Conservation (phyloP, 2,113 vertebrate genomes). For the Rhinogobius similis region DNA sequence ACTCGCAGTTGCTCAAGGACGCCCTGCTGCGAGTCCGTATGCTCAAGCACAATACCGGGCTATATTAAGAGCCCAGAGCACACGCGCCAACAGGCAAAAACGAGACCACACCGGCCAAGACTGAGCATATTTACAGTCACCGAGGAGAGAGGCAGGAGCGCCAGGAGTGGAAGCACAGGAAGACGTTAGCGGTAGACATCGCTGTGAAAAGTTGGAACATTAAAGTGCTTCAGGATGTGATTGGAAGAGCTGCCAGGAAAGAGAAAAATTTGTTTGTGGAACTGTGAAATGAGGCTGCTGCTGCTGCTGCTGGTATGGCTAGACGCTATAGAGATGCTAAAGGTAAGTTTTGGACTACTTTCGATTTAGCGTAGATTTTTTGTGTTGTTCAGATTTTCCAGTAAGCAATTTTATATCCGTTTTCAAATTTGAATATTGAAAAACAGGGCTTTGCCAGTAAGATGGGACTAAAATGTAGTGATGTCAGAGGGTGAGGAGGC, state of each 20-base stretch:
- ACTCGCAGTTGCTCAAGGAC: background rate
- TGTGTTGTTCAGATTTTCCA: too few species aligned
- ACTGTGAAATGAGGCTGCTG: slow-evolving; percentile 36
- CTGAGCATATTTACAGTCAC: background rate
- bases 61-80: slow-evolving; percentile 62
- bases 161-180: too few species aligned
- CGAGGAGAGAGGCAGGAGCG: slow-evolving; percentile 16
- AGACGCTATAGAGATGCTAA: background rate
- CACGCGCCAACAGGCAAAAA: slow-evolving; percentile 35
- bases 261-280: slow-evolving; percentile 38
- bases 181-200: background rate
- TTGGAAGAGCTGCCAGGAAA: slow-evolving; percentile 20
- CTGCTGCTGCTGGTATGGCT: slow-evolving; percentile 23
- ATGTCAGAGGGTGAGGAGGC: too few species aligned
- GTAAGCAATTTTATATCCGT: too few species aligned
- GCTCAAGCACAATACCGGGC: slow-evolving; percentile 34
- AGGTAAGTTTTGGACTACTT: background rate
- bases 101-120: slow-evolving; percentile 15
- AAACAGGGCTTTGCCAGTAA: too few species aligned
- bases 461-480: too few species aligned
- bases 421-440: too few species aligned
- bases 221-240: slow-evolving; percentile 44
- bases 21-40: slow-evolving; percentile 14
- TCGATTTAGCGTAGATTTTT: too few species aligned
- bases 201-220: background rate